These are phyloP conservation scores for Petrophora chlorosata DNA, from an alignment of 2,888 invertebrate genomes.

Conservation along the genomic window DNA sequence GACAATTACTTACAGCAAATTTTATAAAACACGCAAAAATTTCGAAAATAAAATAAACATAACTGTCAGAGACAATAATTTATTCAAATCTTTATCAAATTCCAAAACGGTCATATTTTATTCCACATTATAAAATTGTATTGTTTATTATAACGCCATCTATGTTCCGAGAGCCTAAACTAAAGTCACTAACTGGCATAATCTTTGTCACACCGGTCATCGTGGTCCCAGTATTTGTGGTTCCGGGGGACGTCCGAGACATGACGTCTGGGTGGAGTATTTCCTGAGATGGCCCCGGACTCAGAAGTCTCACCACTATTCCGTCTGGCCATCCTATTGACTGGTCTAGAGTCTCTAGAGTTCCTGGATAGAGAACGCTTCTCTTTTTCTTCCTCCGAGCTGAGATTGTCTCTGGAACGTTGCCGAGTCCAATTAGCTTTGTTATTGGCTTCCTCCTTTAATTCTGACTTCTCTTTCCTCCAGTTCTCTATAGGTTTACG, in stretches of 20 bases:
- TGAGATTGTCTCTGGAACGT: constrained; percentile 62
- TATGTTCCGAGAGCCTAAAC: constrained; percentile 5
- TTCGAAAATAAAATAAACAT: too few species aligned
- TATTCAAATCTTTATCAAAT: too few species aligned
- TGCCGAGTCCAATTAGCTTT: constrained; percentile 64
- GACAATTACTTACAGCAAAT: too few species aligned
- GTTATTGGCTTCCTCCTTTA: constrained; percentile 59
- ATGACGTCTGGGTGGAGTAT: constrained; percentile 58
- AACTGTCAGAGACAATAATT: too few species aligned
- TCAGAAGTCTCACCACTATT: constrained; percentile 55
- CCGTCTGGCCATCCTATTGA: constrained; percentile 47
- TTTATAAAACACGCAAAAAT: background rate
- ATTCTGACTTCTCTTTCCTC: constrained; percentile 63
- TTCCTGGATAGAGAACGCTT: constrained; percentile 47
- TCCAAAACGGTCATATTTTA: too few species aligned
- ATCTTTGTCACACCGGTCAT: constrained; percentile 75
- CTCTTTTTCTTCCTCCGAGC: constrained; percentile 59
- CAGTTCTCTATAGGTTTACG: constrained; percentile 68
- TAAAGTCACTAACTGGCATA: constrained; percentile 69
- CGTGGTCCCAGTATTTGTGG: constrained; percentile 78
- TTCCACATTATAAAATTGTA: background rate
- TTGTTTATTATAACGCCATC: constrained; percentile 9
- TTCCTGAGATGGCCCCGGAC: constrained; percentile 34
- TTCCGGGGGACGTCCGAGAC: constrained; percentile 72
- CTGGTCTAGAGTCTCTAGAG: constrained; percentile 49